Percentiles rank a stretch among this genome's conserved stretches.
Conservation (phyloP, 1,140 invertebrate species). For the Lamellibrachia luymesi region DNA sequence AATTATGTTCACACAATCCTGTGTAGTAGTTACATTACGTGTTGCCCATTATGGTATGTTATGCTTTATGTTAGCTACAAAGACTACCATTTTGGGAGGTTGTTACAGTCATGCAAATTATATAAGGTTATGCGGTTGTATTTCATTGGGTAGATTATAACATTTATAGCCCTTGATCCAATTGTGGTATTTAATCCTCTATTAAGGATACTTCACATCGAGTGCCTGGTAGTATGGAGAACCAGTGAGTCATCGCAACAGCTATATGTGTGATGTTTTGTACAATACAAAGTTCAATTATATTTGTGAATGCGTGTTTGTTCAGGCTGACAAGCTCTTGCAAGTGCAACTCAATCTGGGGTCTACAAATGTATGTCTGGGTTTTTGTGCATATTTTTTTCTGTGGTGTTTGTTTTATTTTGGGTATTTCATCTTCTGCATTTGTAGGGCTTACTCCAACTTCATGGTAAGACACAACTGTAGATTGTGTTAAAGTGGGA, state of each 20-base stretch:
- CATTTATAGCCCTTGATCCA: too few species aligned
- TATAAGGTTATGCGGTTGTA: not conserved
- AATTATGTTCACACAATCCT: not conserved
- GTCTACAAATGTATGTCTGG: not conserved
- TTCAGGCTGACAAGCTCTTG: not conserved
- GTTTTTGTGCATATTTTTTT: not conserved
- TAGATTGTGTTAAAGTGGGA: too few species aligned
- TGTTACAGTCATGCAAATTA: not conserved
- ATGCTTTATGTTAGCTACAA: not conserved
- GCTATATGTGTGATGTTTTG: not conserved
- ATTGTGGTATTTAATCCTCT: not conserved
- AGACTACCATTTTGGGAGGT: not conserved
- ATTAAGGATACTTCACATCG: not conserved
- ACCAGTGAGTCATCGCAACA: not conserved
- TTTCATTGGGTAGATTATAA: not conserved
- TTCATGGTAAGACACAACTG: not conserved
- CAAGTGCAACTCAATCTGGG: too few species aligned
- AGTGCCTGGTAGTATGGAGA: not conserved
- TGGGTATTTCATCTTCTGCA: not conserved
- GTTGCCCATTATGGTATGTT: not conserved
- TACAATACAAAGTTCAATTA: not conserved
- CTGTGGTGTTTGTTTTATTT: too few species aligned
- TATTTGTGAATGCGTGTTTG: not conserved
- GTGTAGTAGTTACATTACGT: not conserved
- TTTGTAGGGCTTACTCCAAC: not conserved